Base-by-base conservation (phyloP, 2,888 invertebrate genomes). In the Tyria jacobaeae region DNA sequence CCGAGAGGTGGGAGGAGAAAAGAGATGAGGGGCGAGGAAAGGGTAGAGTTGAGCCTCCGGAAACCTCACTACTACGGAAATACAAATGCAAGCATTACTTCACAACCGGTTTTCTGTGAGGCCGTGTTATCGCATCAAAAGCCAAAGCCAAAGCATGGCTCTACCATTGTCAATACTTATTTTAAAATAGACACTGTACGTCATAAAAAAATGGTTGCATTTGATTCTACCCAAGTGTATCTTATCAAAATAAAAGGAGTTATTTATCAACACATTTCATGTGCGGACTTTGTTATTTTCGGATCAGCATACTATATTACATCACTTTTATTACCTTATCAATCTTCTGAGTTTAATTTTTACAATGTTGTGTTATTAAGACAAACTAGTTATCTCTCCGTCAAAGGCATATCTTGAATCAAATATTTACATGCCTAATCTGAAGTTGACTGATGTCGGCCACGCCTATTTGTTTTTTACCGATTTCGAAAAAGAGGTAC, bases 321-420 rank as follows among this genome's bases (percentile, higher is more conserved):
- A 14, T 51, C 51, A 51, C 35, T 35, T 25, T 31, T 6, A 24
- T 24, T 1, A 35, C 9, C 9, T 35, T 35, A 51, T 51, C 51
- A 35, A 51, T 51, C 35, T 35, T 35, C 21, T 35, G 35, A 35
- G 35, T 35, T 51, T 35, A 35, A 34, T 51, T 14, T 51, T 34
- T 14, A 17, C 5, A 21, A 17, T 34, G 31, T 31, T 31, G 34
- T n/a, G 1, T 50, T 34, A 27, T 34, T 34, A n/a, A n/a, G n/a
- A n/a, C n/a, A 35, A 35, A 14, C 14, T 21, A 24, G 12, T 9
- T 24, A 35, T 21, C 51, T 15, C 35, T 51, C 17, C 14, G 24
- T 51, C 51, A 51, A 14, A 35, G 21, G 21, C 21, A 3, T 35
- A 51, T 51, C 14, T 51, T 1, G 17, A 14, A 24, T 6, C 51